Percentiles rank a stretch among this genome's conserved stretches.
These are phyloP conservation scores for Danio choprae DNA, from an alignment of 2,797 vertebrate genomes.

Conservation along the genomic window DNA sequence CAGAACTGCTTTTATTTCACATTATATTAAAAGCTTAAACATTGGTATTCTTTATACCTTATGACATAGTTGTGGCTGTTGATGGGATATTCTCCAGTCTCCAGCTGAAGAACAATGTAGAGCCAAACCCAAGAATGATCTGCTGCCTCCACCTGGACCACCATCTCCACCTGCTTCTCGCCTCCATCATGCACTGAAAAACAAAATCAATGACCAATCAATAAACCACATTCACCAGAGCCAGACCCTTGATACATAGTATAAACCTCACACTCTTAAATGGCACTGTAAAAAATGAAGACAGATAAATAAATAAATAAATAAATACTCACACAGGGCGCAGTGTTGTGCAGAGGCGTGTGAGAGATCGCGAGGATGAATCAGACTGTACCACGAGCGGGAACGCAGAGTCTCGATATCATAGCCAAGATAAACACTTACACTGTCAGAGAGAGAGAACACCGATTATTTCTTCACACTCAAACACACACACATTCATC, in stretches of 20 bases:
- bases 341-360: slow-evolving; percentile 81
- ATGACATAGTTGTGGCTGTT: slow-evolving; percentile 80
- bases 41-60: slow-evolving; percentile 69
- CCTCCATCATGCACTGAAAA: slow-evolving; percentile 75
- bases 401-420: slow-evolving; percentile 75
- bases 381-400: slow-evolving; percentile 82
- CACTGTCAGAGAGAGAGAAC: slow-evolving; percentile 64
- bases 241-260: background rate
- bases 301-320: background rate
- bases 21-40: background rate
- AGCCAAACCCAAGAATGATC: slow-evolving; percentile 78
- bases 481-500: background rate
- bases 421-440: slow-evolving; percentile 79
- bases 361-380: slow-evolving; percentile 82
- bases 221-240: background rate
- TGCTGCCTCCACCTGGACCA: slow-evolving; percentile 78
- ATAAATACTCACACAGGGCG: slow-evolving; percentile 75
- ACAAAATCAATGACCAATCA: slow-evolving; percentile 16
- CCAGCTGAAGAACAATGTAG: slow-evolving; percentile 78
- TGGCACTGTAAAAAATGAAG: too few species aligned
- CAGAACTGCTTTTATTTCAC: background rate
- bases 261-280: background rate
- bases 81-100: slow-evolving; percentile 75
- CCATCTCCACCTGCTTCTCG: slow-evolving; percentile 79
- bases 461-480: background rate